Base-by-base conservation (phyloP, 1,140 invertebrate species). In the Leptonema lineaticorne region DNA sequence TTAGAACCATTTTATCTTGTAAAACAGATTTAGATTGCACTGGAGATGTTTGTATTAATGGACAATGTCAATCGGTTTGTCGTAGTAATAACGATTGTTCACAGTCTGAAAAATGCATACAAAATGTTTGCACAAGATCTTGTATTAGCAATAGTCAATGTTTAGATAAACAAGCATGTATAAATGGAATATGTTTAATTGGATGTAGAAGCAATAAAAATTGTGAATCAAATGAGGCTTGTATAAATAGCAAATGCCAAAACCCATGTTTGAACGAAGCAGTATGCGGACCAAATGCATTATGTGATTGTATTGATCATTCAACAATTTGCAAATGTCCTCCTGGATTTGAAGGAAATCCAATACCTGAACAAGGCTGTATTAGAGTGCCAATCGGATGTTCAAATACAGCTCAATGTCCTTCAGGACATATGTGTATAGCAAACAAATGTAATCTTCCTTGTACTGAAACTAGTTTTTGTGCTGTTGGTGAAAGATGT, bases 301-400 rank as follows among this genome's bases (percentile, higher is more conserved):
- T 91, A 26, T 95, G 93, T 76, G 86, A 83, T 48, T 89, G 89
- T 73, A 75, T 85, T 16, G 85, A 92, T 74, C 91, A 93, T 74
- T 82, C 81, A 16, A 88, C 87, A 1, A 81, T 84, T 22, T 96
- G 94, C 76, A 84, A 85, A 53, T 96, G 94, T 76, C 92, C 92
- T 0, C 76, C 85, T 28, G 91, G 92, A 29, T 95, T 95, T 76
- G 87, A 91, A 76, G 92, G 91, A 4, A 92, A 90, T 74, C 93
- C 92, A n/a, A 91, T 88, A n/a, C 88, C 94, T 2, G 85, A 94
- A 75, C 90, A 95, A 80, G 93, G 93, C 1, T 96, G 94, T 75
- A 88, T 94, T 9, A 80, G 94, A 73, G 86, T 91, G 63, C 88
- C 90, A 11, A 82, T 79, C 33, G 75, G 81, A 7, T 95, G 93